phyloP scores from a whole-genome alignment of 2,113 vertebrate species.

The Okapia johnstoni region DNA sequence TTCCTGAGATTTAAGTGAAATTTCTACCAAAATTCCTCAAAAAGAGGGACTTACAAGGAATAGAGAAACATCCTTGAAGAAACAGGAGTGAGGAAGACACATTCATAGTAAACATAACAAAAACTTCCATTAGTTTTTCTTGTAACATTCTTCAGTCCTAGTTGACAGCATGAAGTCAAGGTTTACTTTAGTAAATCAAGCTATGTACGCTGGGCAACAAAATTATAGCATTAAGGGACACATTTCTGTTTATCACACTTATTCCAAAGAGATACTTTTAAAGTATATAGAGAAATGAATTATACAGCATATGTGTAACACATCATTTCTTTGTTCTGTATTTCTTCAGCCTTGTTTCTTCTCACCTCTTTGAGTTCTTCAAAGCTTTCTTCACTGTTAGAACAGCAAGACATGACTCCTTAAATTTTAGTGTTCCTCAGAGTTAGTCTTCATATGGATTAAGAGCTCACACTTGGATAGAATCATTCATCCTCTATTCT shows the following conservation, averaged over 20 bases:
- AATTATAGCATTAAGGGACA: neutral
- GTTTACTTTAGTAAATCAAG: neutral
- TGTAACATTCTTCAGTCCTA: neutral
- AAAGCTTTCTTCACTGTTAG: neutral
- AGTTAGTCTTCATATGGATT: neutral
- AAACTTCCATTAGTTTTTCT: neutral
- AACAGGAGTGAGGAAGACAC: fast-evolving
- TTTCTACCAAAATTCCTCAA: neutral
- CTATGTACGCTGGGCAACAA: neutral
- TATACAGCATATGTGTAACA: neutral
- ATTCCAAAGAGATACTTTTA: neutral
- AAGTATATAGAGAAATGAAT: neutral
- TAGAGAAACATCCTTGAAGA: fast-evolving
- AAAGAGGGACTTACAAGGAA: neutral
- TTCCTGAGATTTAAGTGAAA: neutral
- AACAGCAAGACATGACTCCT: neutral
- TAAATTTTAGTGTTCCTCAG: neutral
- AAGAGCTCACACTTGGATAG: neutral
- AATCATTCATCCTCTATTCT: neutral
- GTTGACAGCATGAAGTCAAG: neutral
- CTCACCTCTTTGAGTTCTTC: neutral
- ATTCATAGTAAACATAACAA: neutral
- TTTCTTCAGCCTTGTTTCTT: neutral
- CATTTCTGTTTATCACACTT: neutral
- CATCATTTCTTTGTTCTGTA: neutral